Percentiles rank a stretch among this genome's conserved stretches.
These are phyloP conservation scores for Macropodus opercularis DNA, from an alignment of 2,797 vertebrate genomes.

Conservation along the genomic window DNA sequence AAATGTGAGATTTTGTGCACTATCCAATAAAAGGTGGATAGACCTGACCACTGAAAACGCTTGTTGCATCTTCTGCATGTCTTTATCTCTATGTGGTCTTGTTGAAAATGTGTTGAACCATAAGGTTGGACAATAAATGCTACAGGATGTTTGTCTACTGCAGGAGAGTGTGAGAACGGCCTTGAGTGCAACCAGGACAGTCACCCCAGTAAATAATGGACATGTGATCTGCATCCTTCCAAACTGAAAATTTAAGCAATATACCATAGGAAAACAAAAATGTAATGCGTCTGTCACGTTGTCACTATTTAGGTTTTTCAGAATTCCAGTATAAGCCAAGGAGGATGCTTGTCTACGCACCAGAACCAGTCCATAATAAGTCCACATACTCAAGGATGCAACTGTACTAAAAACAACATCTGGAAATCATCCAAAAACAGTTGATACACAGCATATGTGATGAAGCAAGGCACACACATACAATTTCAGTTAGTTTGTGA, in stretches of 20 bases:
- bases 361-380: constrained; percentile 38
- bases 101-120: constrained; percentile 7
- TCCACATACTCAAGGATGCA: constrained; percentile 17
- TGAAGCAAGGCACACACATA: constrained; percentile 68
- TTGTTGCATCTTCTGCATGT: background rate
- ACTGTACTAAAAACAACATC: constrained; percentile 28
- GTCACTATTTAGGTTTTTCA: constrained; percentile 9
- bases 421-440: constrained; percentile 34
- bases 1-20: background rate
- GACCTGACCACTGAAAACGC: background rate
- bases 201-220: background rate
- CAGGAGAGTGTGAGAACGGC: background rate
- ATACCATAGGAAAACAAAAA: constrained; percentile 5
- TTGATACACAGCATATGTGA: constrained; percentile 56
- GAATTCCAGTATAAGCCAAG: constrained; percentile 3
- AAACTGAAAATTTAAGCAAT: constrained; percentile 24
- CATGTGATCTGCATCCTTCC: constrained; percentile 9
- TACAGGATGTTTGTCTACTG: constrained; percentile 6
- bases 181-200: background rate
- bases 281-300: constrained; percentile 11
- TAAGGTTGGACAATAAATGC: too few relatives aligned
- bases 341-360: constrained; percentile 22
- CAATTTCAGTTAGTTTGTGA: constrained; percentile 57
- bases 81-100: background rate
- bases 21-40: background rate